These are phyloP conservation scores for Acanthurus leucopareius DNA, from an alignment of 2,797 vertebrate genomes.

Conservation along the genomic window DNA sequence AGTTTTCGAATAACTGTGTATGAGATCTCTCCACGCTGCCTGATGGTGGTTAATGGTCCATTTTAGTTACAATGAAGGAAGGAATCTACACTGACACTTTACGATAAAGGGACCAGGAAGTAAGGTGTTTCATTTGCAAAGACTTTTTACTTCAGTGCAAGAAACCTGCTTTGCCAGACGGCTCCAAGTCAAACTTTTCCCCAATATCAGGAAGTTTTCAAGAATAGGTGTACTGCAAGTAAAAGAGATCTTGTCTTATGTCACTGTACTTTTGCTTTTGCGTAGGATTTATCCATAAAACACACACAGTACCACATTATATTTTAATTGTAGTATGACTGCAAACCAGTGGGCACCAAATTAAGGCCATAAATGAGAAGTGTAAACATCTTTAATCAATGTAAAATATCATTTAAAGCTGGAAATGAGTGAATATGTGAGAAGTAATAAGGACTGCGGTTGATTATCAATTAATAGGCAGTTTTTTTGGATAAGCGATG, in stretches of 20 bases:
- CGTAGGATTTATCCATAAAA: background rate
- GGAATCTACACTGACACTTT: background rate
- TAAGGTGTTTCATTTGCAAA: background rate
- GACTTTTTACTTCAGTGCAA: background rate
- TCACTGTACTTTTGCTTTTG: background rate
- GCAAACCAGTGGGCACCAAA: background rate
- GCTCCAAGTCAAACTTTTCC: background rate
- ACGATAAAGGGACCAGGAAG: constrained; percentile 7
- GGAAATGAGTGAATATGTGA: background rate
- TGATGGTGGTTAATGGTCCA: constrained; percentile 15
- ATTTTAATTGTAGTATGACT: background rate
- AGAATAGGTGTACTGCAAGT: background rate
- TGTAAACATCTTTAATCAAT: background rate
- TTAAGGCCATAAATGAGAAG: background rate
- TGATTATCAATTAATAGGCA: background rate
- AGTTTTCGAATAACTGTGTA: constrained; percentile 47
- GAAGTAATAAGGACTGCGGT: background rate
- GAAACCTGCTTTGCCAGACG: background rate
- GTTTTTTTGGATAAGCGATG: background rate
- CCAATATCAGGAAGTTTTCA: background rate
- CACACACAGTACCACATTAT: too few relatives aligned
- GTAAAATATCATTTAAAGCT: background rate
- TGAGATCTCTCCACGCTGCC: constrained; percentile 10
- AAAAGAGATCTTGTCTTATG: background rate
- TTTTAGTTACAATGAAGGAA: constrained; percentile 12